phyloP scores from a whole-genome alignment of 64 coral and sea anemone species.

The Trachythela sp. region DNA sequence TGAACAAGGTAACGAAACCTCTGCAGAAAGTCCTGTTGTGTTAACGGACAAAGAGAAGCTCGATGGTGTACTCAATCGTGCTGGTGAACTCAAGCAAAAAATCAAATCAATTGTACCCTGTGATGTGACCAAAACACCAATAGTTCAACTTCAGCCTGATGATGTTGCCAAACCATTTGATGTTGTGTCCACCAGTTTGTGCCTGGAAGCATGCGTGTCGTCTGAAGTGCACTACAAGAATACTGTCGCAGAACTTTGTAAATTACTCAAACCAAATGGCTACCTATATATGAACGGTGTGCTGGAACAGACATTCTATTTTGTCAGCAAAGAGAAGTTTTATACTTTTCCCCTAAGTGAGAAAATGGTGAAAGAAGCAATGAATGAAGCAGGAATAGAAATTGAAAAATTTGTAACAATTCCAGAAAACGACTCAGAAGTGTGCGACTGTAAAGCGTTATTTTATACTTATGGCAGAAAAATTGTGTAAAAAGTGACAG shows the following conservation, averaged over 20 bases:
- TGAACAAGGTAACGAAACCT: neutral
- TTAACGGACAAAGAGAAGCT: neutral
- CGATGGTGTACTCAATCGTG: neutral
- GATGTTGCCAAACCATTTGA: neutral
- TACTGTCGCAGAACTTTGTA: neutral
- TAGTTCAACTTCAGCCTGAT: neutral
- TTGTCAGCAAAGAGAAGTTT: neutral
- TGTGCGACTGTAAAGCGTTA: neutral
- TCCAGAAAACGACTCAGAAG: neutral
- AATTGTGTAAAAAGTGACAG: neutral
- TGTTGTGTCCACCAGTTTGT: neutral
- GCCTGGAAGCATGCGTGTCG: neutral
- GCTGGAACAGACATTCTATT: neutral
- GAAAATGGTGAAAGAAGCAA: slow-evolving; percentile 8
- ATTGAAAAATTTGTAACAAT: neutral
- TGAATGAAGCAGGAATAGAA: neutral
- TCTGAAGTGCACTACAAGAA: neutral
- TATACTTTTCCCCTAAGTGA: neutral
- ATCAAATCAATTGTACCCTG: slow-evolving; percentile 1
- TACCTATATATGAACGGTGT: neutral
- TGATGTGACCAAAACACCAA: neutral
- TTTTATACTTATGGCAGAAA: neutral
- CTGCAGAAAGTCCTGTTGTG: neutral
- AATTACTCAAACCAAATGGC: neutral
- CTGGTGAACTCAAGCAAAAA: neutral